Evolutionary conservation across 2,888 invertebrate genomes (phyloP), one percentile per base, ranked within the genome.

Genomic region (Thelaira solivaga): DNA sequence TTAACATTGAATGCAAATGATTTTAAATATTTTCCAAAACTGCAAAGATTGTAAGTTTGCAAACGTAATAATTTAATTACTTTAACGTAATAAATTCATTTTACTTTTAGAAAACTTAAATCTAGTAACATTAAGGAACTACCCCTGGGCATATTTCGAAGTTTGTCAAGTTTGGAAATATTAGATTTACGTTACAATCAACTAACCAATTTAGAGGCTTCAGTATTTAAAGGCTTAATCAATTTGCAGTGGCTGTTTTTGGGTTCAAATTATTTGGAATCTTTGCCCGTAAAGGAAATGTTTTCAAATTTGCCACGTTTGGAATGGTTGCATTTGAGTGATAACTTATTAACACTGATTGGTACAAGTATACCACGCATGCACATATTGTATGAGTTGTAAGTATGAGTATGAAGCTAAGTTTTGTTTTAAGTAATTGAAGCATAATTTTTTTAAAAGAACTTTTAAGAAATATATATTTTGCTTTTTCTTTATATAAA

Each of bases 361-460:
- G 86, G 87, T 29, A 87, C 90, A 51, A 84, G 81, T 41, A 90
- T 92, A 82, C 90, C 91, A 7, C 82, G 85, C 77, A 85, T 91
- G 80, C 88, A 89, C 7, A 85, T 84, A 24, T 83, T 92, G 10
- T 84, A 81, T 62, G 90, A 91, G 82, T 83, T 92, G 91, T 91
- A 87, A 90, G 90, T 88, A 81, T 72, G 24, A 26, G 49, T 6
- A 24, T 7, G 29, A 39, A 18, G 26, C 18, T 16, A 39, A 61
- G 39, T 16, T 55, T 51, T 59, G 39, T 43, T 75, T 71, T 80
- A 81, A 26, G 61, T 71, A 75, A 39, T 22, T 75, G 11, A 31
- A 59, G 51, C 53, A 68, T 67, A 80, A 71, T 79, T 81, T 75
- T 80, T 16, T 49, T 47, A 59, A 18, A 8, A 24, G 47, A 53